Conservation (phyloP, 2,113 vertebrate genomes). For the Haemorhous mexicanus region DNA sequence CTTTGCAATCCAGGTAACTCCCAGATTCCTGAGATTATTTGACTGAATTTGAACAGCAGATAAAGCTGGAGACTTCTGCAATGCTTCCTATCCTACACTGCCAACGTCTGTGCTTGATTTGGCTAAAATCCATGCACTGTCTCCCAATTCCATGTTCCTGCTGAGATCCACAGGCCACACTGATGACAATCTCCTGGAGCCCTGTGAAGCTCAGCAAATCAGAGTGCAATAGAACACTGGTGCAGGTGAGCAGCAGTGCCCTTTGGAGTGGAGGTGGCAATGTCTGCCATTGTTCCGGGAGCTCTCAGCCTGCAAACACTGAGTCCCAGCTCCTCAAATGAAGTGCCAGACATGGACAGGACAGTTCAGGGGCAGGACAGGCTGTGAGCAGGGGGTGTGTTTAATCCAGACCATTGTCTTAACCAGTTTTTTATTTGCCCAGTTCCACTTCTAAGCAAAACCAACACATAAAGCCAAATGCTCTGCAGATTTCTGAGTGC, state of each 20-base stretch:
- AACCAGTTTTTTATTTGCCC: constrained; percentile 47
- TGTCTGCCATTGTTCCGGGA: neutral
- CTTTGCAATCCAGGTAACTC: neutral
- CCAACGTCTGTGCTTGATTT: neutral
- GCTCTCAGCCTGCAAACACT: neutral
- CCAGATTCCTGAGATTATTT: neutral
- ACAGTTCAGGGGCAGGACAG: neutral
- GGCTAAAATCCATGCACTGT: neutral
- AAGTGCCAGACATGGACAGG: neutral
- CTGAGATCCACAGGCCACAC: neutral
- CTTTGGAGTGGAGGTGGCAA: neutral
- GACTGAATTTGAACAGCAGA: neutral
- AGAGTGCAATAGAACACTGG: neutral
- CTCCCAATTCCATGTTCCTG: neutral
- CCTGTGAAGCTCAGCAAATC: neutral
- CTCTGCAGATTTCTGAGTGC: constrained; percentile 65
- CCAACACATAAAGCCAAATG: constrained; percentile 56
- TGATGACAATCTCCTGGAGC: neutral
- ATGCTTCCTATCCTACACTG: neutral
- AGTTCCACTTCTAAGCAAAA: constrained; percentile 56
- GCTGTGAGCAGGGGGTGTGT: neutral
- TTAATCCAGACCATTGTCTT: neutral
- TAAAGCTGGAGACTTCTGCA: neutral
- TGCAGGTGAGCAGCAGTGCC: neutral
- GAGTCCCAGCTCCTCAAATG: neutral